Base-by-base conservation (phyloP, 2,797 vertebrate genomes). In the Onychomys torridus region DNA sequence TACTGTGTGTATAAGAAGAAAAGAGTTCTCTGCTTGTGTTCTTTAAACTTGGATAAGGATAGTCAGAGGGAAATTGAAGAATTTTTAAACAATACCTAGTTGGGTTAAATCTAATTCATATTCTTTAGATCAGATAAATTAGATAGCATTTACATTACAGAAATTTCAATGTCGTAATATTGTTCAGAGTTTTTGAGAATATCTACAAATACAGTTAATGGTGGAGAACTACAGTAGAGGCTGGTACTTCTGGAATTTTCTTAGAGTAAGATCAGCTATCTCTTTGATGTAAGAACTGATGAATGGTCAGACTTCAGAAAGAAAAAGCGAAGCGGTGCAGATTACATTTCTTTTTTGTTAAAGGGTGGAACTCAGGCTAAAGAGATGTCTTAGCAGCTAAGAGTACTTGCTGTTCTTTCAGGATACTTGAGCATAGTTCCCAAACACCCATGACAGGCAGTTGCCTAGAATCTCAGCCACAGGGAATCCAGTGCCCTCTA, bases 41-140 rank as follows among this genome's bases (percentile, higher is more conserved):
- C 32, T 76, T 23, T 71, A 75, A 94, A 85, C 46, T 69, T 88
- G 59, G 23, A 10, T 77, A 75, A 84, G 37, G 49, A 71, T 52
- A 81, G 67, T 43, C 32, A 49, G 73, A 59, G 78, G 69, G 29
- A 86, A 59, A 34, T 77, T 63, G 63, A 61, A 7, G 19, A 89
- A 63, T 75, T 83, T 57, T 37, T 90, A 40, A 78, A 61, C 37
- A 67, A 34, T 61, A 59, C 43, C 59, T 76, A 71, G 34, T 61
- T 82, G 27, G 49, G 12, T 93, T 90, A 90, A 77, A 34, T 95
- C 40, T 92, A 75, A 90, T 77, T 96, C 13, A 0, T n/a, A 57
- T 37, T 57, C 88, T 79, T 69, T 81, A 67, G 17, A 3, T 43
- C 77, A 49, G 59, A 69, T 93, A 78, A 90, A 92, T 79, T 63